These are phyloP conservation scores for Acromyrmex charruanus DNA, from an alignment of 1,140 invertebrate species.

Conservation along the genomic window DNA sequence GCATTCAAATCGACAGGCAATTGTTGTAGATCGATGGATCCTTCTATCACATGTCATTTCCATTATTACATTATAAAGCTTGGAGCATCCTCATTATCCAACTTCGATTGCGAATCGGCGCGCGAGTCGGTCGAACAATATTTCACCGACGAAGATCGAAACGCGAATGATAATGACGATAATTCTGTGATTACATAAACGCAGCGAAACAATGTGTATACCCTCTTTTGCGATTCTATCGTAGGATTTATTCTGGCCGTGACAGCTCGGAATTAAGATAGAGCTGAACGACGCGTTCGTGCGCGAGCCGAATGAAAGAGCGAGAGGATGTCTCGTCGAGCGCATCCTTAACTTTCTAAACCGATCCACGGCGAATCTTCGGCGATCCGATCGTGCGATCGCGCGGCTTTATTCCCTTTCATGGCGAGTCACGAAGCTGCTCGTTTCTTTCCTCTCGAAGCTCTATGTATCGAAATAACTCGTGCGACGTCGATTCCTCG, in stretches of 20 bases:
- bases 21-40: constrained; percentile 19
- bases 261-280: constrained; percentile 49
- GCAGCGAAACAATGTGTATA: constrained; percentile 28
- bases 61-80: constrained; percentile 22
- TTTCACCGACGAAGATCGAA: constrained; percentile 2
- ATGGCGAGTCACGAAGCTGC: constrained; percentile 65
- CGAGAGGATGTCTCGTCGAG: constrained; percentile 33
- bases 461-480: neutral
- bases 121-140: neutral
- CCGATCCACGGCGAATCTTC: constrained; percentile 56
- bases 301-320: constrained; percentile 16
- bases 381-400: constrained; percentile 60
- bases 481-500: neutral
- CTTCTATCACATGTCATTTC: constrained; percentile 1
- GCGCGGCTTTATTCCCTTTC: constrained; percentile 68
- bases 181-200: constrained; percentile 49
- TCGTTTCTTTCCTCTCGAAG: constrained; percentile 16
- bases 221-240: constrained; percentile 29
- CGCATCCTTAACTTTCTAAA: constrained; percentile 80
- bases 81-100: constrained; percentile 24
- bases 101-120: neutral
- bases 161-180: constrained; percentile 22
- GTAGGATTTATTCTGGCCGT: constrained; percentile 43
- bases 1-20: constrained; percentile 1
- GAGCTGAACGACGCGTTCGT: constrained; percentile 30